Base-by-base conservation (phyloP, 2,797 vertebrate genomes). In the Urocyon cinereoargenteus region DNA sequence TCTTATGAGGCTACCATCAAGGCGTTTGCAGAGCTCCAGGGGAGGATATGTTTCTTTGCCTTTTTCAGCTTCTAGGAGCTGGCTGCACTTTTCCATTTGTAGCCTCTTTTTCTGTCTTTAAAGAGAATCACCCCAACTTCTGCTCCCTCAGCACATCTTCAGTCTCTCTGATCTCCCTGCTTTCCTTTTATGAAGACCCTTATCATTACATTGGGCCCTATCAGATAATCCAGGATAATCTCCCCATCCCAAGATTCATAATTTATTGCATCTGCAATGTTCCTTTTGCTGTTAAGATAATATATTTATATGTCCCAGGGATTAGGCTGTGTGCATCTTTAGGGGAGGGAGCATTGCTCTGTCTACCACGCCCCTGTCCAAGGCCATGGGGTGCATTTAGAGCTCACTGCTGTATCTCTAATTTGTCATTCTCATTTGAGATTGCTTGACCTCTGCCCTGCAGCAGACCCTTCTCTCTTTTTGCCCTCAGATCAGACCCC, bases 1-100 rank as follows among this genome's bases (percentile, higher is more conserved):
- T 81, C 19, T 15, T 85, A 6, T 3, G 45, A 89, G 45, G n/a
- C 53, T 70, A 34, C 92, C 83, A 64, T 53, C 21, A 51, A 78
- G n/a, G 26, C 57, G 22, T n/a, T 0, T 6, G 2, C 0, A 5
- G 28, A 19, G 40, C 1, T 24, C 45, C 1, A 9, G 26, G 64
- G 15, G 18, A 82, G 11, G 59, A 34, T 14, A 18, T 86, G 7
- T 40, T 57, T 55, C 14, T 13, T 36, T 57, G 36, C 21, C 3
- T 83, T 53, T 73, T 72, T 85, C 51, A 82, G 57, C 61, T 94
- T 75, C 26, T 18, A 28, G 57, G 73, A 34, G 21, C 16, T 13
- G 15, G n/a, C 36, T 61, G 13, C 11, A 16, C 53, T 83, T 24
- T 13, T 75, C 36, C 16, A 36, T 11, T 21, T n/a, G 0, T n/a